Evolutionary conservation across 92 coral and sea anemone species (phyloP), one percentile per base, ranked within the genome.

Genomic region (Micromussa lordhowensis): DNA sequence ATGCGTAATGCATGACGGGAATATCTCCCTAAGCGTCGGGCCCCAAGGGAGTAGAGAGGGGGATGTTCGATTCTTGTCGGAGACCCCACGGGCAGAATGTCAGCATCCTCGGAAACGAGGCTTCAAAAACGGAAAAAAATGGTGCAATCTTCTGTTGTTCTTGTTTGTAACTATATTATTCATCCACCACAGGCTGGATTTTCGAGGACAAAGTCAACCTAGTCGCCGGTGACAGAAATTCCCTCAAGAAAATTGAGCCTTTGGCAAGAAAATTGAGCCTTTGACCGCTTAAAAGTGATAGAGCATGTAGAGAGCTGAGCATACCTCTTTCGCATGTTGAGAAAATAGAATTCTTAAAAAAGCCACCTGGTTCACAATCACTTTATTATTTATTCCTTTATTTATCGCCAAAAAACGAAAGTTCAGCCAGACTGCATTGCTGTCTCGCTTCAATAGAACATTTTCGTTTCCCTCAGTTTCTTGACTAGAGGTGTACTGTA

Each of bases 281-380:
- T 57, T 57, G 63, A 57, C 63, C 63, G 3, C 63, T 1, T 18
- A 1, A 15, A 18, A n/a, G n/a, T n/a, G 22, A 16, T 57, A 15
- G 4, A 57, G 63, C 63, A 21, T 15, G 18, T 57, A 57, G 63
- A 24, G 24, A 57, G 24, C 63, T 57, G 63, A 57, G 3, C 63
- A 53, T 16, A 53, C 1, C n/a, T n/a, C n/a, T n/a, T n/a, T n/a
- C n/a, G n/a, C n/a, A n/a, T n/a, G n/a, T n/a, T n/a, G n/a, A n/a
- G n/a, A n/a, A n/a, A n/a, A n/a, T n/a, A n/a, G 24, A 21, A 78
- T 31, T 59, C 73, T 58, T 0, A n/a, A 31, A 35, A 80, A 80
- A 58, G 84, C 61, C 84, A 80, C 72, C 84, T 80, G 81, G 84
- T 59, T 61, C 34, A 58, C n/a, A 31, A 11, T 31, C 73, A 59